Conservation (phyloP, 2,113 vertebrate genomes). For the Nettapus auritus region DNA sequence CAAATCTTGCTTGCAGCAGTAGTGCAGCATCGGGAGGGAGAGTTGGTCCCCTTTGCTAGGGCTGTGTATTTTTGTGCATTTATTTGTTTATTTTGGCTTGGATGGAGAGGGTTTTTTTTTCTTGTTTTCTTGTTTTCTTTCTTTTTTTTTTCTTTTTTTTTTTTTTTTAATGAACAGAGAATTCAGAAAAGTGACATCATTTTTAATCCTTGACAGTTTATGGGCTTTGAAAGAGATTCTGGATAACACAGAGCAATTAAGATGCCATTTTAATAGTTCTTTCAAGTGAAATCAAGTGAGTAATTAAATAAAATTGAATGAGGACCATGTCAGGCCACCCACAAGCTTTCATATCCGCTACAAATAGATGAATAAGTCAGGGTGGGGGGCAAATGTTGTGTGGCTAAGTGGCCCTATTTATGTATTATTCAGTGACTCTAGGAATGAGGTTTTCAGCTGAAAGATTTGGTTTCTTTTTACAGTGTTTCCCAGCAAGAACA, state of each 20-base stretch:
- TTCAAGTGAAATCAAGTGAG: conserved; percentile 77
- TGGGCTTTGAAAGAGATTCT: conserved; percentile 68
- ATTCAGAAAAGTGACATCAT: conserved; percentile 64
- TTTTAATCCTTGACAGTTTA: conserved; percentile 70
- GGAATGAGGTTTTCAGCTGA: conserved; percentile 53
- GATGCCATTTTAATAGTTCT: conserved; percentile 75
- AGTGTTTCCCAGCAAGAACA: conserved; percentile 21
- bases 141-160: background rate
- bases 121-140: background rate
- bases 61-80: background rate
- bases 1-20: background rate
- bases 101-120: background rate
- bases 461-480: conserved; percentile 52
- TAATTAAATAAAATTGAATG: conserved; percentile 73
- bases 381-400: background rate
- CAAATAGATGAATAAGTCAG: conserved; percentile 43
- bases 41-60: background rate
- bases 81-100: conserved; percentile 41
- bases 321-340: conserved; percentile 61
- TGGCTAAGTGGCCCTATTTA: conserved; percentile 49
- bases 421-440: conserved; percentile 33
- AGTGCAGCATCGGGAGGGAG: background rate
- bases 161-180: background rate
- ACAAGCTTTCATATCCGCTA: conserved; percentile 52
- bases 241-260: conserved; percentile 73